A percentile compares a stretch with the other conserved stretches of the same genome.
Conservation (phyloP, 2,113 vertebrate species). For the Aspiorhynchus laticeps region DNA sequence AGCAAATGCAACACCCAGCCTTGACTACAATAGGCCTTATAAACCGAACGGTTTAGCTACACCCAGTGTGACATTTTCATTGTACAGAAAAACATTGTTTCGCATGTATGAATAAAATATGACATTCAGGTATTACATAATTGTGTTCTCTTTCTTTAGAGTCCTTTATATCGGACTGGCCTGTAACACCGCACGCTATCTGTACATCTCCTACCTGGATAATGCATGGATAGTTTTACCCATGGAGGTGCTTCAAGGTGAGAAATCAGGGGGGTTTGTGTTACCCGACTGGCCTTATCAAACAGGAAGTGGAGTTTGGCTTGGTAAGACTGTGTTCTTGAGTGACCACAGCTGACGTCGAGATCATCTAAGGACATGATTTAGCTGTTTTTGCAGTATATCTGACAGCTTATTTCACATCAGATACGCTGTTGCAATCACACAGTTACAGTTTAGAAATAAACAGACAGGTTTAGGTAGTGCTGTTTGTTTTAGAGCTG, state of each 20-base stretch:
- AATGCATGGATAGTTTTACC: conserved; percentile 97
- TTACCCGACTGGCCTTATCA: not conserved
- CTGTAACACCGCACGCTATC: conserved; percentile 94
- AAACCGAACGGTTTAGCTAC: not conserved
- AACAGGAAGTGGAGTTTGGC: conserved; percentile 23
- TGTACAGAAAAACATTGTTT: conserved; percentile 10
- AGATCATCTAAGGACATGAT: conserved; percentile 31
- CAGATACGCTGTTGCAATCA: conserved; percentile 5
- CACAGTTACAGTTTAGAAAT: not conserved
- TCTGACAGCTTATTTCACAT: not conserved
- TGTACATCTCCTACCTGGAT: conserved; percentile 96
- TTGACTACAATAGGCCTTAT: conserved; percentile 29
- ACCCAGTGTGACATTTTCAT: conserved; percentile 9
- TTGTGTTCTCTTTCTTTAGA: conserved; percentile 65
- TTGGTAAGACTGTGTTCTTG: not conserved
- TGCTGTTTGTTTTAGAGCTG: not conserved
- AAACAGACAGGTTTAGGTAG: not conserved
- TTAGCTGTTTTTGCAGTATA: conserved; percentile 18
- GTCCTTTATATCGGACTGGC: conserved; percentile 97
- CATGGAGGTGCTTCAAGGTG: conserved; percentile 98
- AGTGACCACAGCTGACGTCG: not conserved
- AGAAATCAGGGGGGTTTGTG: conserved; percentile 40
- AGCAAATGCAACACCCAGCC: conserved; percentile 21
- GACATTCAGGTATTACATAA: not conserved
- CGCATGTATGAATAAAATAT: not conserved